phyloP scores from a whole-genome alignment of 2,888 invertebrate species.

The Lasioglossum leucozonium region DNA sequence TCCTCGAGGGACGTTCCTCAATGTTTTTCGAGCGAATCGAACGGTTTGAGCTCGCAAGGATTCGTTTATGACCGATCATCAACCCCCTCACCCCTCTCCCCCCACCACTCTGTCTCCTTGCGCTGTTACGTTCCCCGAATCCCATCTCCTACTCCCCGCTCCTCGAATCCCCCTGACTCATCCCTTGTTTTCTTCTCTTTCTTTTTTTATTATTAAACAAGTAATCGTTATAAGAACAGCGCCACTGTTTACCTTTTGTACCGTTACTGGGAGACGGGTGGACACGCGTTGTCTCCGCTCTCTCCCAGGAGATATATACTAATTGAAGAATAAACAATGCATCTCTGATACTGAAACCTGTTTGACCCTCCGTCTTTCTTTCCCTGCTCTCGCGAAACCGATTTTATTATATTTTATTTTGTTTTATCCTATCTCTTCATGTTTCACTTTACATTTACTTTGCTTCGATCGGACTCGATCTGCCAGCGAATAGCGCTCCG shows the following conservation, averaged over 20 bases:
- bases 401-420: not conserved
- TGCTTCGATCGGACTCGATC: too few species aligned
- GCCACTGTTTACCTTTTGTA: conserved; percentile 26
- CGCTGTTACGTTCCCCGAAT: not conserved
- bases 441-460: too few species aligned
- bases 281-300: not conserved
- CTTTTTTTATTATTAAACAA: conserved; percentile 4
- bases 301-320: conserved; percentile 14
- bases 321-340: conserved; percentile 13
- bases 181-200: not conserved
- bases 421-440: too few species aligned
- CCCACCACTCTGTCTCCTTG: too few species aligned
- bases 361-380: too few species aligned
- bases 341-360: not conserved
- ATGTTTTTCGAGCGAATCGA: conserved; percentile 11
- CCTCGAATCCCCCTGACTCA: not conserved
- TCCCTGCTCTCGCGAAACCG: too few species aligned
- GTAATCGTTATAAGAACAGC: conserved; percentile 3
- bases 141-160: not conserved
- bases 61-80: conserved; percentile 34
- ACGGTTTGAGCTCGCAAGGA: conserved; percentile 21
- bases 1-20: conserved; percentile 45
- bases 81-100: too few species aligned
- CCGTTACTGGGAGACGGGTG: conserved; percentile 8
- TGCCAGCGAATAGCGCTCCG: too few species aligned